Base-by-base conservation (phyloP, 2,113 vertebrate species). In the Tapirus terrestris region DNA sequence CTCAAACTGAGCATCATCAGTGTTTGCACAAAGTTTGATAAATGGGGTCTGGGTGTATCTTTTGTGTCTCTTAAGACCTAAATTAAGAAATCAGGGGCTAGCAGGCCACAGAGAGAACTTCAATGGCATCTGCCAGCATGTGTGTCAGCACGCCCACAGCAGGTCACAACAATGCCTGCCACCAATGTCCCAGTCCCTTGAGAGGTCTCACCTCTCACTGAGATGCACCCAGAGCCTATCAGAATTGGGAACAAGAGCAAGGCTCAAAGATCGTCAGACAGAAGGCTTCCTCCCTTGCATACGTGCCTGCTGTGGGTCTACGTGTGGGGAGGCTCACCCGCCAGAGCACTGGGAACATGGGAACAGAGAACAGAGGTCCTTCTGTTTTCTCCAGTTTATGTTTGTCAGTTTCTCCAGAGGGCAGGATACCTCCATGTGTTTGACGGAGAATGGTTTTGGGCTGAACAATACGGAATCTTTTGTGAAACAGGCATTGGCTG, bases 381-480 rank as follows among this genome's bases (percentile, higher is more conserved):
- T 67, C 82, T 98, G 18, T 96, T 94, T 83, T 60, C 53, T 51
- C 0, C 7, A 60, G 86, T 65, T 76, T 61, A 79, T 45, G 10
- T 94, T 53, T 67, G 63, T 93, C 89, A 81, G 6, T 65, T 77
- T 95, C 87, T 88, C 63, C 45, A 58, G 75, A 10, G 76, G 51
- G 70, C 58, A 39, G 67, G 70, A 33, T 27, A 43, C 58, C 31
- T 92, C 68, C 60, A 31, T 17, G 53, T 39, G 60, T 36, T 95
- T 95, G 97, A 53, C 88, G 82, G 61, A 94, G 85, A 88, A 95
- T 20, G 72, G n/a, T n/a, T 86, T n/a, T 51, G 79, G 83, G 70
- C 23, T 73, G 68, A 92, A 53, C 72, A 77, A 36, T 85, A 45
- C 17, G 39, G 82, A 94, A 60, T 91, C 27, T 91, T 94, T 89